Evolutionary conservation across 1,140 invertebrate genomes (phyloP).

Genomic region (Drosophila guanche): DNA sequence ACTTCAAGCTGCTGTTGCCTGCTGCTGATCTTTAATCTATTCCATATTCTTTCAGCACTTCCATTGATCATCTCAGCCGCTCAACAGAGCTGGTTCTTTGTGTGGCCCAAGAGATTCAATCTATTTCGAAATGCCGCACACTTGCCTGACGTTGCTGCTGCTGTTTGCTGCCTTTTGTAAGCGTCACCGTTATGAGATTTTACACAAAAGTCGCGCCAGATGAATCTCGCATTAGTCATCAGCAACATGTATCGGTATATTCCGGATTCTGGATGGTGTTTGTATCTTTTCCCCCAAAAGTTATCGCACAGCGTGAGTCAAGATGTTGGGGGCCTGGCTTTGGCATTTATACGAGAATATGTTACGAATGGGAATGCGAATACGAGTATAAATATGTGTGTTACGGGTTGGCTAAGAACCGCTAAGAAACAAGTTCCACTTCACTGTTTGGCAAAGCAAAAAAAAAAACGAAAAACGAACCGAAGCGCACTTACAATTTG

Average conservation of each 20-base stretch:
- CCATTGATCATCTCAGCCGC: constrained; percentile 13
- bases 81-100: constrained; percentile 17
- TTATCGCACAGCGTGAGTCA: constrained; percentile 48
- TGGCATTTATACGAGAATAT: not conserved
- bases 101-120: constrained; percentile 26
- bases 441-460: constrained; percentile 15
- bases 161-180: constrained; percentile 18
- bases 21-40: constrained; percentile 25
- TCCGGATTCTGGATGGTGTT: constrained; percentile 20
- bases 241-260: constrained; percentile 43
- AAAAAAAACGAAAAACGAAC: not conserved
- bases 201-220: constrained; percentile 29
- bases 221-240: constrained; percentile 53
- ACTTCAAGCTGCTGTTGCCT: not conserved
- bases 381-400: constrained; percentile 30
- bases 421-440: constrained; percentile 39
- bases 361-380: constrained; percentile 9
- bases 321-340: constrained; percentile 6
- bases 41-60: constrained; percentile 28
- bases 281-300: not conserved
- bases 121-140: constrained; percentile 13
- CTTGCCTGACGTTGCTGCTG: constrained; percentile 7
- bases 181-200: constrained; percentile 53
- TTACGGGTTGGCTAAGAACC: constrained; percentile 18
- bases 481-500: constrained; percentile 41